Percentiles rank a stretch among this genome's conserved stretches.
Evolutionary conservation across 2,888 invertebrate species (phyloP).

Genomic region (Volucella inflata): DNA sequence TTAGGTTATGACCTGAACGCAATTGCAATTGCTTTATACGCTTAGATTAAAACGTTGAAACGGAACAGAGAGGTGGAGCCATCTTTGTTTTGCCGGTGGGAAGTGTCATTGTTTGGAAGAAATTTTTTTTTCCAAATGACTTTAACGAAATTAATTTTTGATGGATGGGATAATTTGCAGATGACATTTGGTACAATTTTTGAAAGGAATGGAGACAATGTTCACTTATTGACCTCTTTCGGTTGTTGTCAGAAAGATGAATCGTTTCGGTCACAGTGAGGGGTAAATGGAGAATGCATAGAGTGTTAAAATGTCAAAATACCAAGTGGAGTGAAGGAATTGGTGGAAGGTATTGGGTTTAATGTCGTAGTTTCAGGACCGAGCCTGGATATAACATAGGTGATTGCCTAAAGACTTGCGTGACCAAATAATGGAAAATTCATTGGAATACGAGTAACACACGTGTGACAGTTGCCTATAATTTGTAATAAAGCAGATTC

Average conservation of each 20-base stretch:
- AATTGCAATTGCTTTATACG: slow-evolving; percentile 3
- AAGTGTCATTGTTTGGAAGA: slow-evolving; percentile 18
- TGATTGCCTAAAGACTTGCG: too few species aligned
- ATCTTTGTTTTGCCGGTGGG: background rate
- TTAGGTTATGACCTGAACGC: slow-evolving; percentile 66
- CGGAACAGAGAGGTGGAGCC: background rate
- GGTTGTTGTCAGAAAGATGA: too few species aligned
- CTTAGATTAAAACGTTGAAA: background rate
- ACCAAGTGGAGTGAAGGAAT: too few species aligned
- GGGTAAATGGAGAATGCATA: too few species aligned
- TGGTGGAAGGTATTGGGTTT: too few species aligned
- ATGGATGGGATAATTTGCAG: slow-evolving; percentile 31
- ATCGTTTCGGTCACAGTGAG: too few species aligned
- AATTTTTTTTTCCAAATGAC: background rate
- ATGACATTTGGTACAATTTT: slow-evolving; percentile 4
- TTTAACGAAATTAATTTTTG: slow-evolving; percentile 26
- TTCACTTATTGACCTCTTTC: background rate
- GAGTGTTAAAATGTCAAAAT: too few species aligned
- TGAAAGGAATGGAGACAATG: background rate
- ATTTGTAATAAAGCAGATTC: too few species aligned
- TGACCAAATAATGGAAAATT: background rate
- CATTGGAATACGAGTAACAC: background rate
- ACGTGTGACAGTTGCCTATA: background rate
- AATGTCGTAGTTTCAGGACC: too few species aligned
- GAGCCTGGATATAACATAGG: too few species aligned